Base-by-base conservation (phyloP, 2,888 invertebrate genomes). In the Acanthoscelides obtectus region DNA sequence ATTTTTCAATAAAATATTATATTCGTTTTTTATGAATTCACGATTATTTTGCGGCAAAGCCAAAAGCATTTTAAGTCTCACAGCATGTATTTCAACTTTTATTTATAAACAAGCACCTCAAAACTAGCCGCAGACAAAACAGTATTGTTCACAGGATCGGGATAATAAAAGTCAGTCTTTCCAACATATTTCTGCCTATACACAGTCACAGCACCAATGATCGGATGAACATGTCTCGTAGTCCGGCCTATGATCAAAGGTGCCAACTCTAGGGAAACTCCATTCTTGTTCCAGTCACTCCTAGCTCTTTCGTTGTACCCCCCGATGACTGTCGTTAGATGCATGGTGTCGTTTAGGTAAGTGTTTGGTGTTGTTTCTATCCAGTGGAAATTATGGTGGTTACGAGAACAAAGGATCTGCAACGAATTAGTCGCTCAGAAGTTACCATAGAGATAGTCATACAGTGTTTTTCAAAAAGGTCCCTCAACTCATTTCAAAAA, bases 321-420 rank as follows among this genome's bases (percentile, higher is more conserved):
- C 6, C 45, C 45, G 3, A 45, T 1, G 45, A 45, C 45, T 45
- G 45, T 45, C 45, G 45, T 45, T 1, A 45, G 45, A 12, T 45
- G 45, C 17, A 12, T 12, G 45, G 45, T 45, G 45, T 45, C 45
- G 17, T 45, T 45, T 6, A 45, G 45, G 17, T 45, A 45, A 1
- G 45, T 12, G 17, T 17, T 45, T 45, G 45, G 45, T 12, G 19
- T 71, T 12, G 66, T 69, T 12, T 20, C 19, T 8, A 71, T 17
- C 71, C 71, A 71, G 21, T 66, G 65, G 22, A 68, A 71, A n/a
- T 69, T 69, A 19, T 25, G 17, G 8, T 6, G 20, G 17, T 21
- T 22, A n/a, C 19, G 20, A 45, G 71, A 19, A 45, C 71, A 71
- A 8, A 71, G 65, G 22, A 71, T 71, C 71, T 71, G 25, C 45